phyloP scores from a whole-genome alignment of 2,113 vertebrate species.

The Nyctibius bracteatus region DNA sequence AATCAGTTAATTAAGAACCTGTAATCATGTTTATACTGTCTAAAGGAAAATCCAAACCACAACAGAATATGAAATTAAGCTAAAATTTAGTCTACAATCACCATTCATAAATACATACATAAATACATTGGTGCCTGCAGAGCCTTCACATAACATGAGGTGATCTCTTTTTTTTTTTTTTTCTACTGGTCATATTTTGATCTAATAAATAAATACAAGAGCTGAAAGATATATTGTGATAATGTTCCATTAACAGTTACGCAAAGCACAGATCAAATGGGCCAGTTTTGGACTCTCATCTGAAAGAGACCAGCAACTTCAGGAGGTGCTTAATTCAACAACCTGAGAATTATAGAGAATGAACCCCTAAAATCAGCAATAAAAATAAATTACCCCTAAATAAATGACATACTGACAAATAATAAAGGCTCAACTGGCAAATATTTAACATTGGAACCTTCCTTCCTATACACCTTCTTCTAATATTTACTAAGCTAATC shows the following conservation, averaged over 20 bases:
- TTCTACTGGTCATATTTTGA: not conserved
- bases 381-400: slow-evolving; percentile 22
- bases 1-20: slow-evolving; percentile 71
- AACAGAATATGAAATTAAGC: slow-evolving; percentile 56
- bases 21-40: slow-evolving; percentile 65
- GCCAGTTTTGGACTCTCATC: not conserved
- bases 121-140: not conserved
- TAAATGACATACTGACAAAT: slow-evolving; percentile 34
- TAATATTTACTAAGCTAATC: not conserved
- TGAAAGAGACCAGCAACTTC: not conserved
- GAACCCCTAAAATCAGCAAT: not conserved
- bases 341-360: not conserved
- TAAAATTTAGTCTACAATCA: slow-evolving; percentile 21
- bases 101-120: slow-evolving; percentile 8
- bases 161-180: not conserved
- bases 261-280: not conserved
- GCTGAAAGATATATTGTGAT: not conserved
- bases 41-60: slow-evolving; percentile 58
- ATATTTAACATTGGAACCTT: slow-evolving; percentile 12
- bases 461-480: not conserved
- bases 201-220: not conserved
- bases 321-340: not conserved
- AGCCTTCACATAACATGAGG: not conserved
- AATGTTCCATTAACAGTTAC: not conserved
- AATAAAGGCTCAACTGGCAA: slow-evolving; percentile 16